A percentile compares a stretch with the other conserved stretches of the same genome.
These are phyloP conservation scores for Suillia variegata DNA, from an alignment of 2,888 invertebrate species.

Conservation along the genomic window DNA sequence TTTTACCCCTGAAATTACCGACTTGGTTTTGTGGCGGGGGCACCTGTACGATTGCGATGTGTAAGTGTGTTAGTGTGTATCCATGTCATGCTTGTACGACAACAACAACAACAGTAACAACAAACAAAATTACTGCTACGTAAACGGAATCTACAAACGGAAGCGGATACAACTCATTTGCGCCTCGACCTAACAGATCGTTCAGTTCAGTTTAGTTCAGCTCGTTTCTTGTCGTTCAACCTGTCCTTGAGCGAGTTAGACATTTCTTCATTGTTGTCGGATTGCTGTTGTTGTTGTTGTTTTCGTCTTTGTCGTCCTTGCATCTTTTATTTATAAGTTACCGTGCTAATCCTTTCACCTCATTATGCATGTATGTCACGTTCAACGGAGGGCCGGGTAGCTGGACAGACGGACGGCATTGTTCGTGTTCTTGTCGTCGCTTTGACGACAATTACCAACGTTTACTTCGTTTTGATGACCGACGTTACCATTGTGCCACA, in stretches of 20 bases:
- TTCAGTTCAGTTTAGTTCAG: neutral
- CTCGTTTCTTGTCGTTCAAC: neutral
- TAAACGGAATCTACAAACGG: slow-evolving; percentile 13
- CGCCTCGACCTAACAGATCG: slow-evolving; percentile 1
- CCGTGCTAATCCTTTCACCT: slow-evolving; percentile 26
- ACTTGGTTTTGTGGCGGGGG: no score
- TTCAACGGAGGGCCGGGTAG: neutral
- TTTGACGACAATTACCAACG: neutral
- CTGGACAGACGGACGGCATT: neutral
- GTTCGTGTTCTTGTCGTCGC: neutral
- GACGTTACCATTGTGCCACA: no score
- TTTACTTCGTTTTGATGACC: neutral
- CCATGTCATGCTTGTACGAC: neutral
- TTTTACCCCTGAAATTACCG: no score
- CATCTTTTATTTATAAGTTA: slow-evolving; percentile 1
- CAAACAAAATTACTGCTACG: slow-evolving; percentile 23
- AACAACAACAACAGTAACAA: no score
- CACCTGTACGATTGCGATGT: neutral
- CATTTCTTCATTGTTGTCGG: neutral
- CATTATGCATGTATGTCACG: slow-evolving; percentile 29
- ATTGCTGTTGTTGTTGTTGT: slow-evolving; percentile 5
- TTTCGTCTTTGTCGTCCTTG: neutral
- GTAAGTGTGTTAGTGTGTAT: neutral
- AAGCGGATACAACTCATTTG: slow-evolving; percentile 23
- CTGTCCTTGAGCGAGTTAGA: neutral